Evolutionary conservation across 2,888 invertebrate species (phyloP).

Genomic region (Clivina fossor): DNA sequence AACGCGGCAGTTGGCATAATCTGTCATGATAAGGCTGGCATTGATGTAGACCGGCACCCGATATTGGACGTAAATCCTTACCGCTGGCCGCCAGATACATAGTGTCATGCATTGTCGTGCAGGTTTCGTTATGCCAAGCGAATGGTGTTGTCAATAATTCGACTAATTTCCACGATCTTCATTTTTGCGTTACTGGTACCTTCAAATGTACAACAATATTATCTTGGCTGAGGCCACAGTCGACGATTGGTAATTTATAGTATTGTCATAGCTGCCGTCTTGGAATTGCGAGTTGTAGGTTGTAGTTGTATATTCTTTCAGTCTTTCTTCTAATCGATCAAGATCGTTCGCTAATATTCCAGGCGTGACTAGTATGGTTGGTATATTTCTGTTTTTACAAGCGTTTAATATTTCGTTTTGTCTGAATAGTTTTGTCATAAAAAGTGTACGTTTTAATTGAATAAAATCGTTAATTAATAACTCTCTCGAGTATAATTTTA

Average conservation of each 20-base stretch:
- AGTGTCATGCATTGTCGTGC: conserved; percentile 10
- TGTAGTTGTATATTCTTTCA: neutral
- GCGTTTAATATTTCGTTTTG: conserved; percentile 10
- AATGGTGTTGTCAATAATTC: conserved; percentile 26
- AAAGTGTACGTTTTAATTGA: neutral
- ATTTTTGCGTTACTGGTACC: conserved; percentile 9
- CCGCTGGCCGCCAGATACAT: conserved; percentile 24
- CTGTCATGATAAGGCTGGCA: conserved; percentile 22
- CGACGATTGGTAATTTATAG: conserved; percentile 25
- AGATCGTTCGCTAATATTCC: conserved; percentile 1
- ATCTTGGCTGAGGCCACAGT: conserved; percentile 5
- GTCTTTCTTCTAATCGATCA: neutral
- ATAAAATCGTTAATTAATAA: neutral
- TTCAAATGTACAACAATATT: conserved; percentile 1
- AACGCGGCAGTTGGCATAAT: conserved; percentile 22
- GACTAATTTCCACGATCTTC: conserved; percentile 6
- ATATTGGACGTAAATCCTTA: conserved; percentile 9
- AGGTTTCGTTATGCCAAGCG: conserved; percentile 22
- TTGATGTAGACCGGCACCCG: conserved; percentile 18
- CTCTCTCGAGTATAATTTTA: neutral
- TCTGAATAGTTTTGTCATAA: neutral
- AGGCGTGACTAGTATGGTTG: conserved; percentile 1
- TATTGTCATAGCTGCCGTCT: conserved; percentile 1
- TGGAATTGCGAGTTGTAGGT: conserved; percentile 7
- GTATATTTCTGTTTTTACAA: conserved; percentile 1